A percentile compares a stretch with the other conserved stretches of the same genome.
Conservation (phyloP, 2,888 invertebrate genomes). For the Drosophila buzzatii region DNA sequence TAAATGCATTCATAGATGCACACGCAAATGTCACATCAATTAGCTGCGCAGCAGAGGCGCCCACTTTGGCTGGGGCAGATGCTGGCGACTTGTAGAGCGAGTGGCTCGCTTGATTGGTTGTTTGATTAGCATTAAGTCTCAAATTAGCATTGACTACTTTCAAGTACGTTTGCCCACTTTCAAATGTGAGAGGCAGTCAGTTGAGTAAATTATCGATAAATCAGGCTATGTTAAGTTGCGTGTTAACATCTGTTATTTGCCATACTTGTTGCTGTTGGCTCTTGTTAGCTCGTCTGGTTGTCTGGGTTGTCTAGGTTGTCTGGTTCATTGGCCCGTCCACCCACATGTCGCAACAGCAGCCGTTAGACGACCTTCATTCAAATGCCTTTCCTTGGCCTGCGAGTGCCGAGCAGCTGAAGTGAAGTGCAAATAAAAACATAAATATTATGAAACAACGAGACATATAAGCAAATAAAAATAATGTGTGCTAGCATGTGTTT, state of each 20-base stretch:
- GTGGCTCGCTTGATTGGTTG: conserved; percentile 21
- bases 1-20: conserved; percentile 61
- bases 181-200: conserved; percentile 70
- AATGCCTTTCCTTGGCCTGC: conserved; percentile 52
- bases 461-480: conserved; percentile 3
- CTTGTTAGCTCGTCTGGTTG: background rate
- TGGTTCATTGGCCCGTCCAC: conserved; percentile 30
- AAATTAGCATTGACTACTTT: conserved; percentile 55
- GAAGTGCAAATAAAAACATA: conserved; percentile 45
- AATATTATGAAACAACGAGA: conserved; percentile 41
- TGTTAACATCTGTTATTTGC: background rate
- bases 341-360: conserved; percentile 37
- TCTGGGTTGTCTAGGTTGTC: conserved; percentile 61
- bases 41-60: conserved; percentile 38
- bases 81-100: background rate
- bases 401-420: conserved; percentile 22
- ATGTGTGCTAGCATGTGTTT: conserved; percentile 23
- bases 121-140: conserved; percentile 36
- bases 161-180: conserved; percentile 47
- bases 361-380: conserved; percentile 59
- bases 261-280: background rate
- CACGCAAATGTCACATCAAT: conserved; percentile 74
- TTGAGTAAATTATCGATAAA: conserved; percentile 58
- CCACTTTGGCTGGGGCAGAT: conserved; percentile 26
- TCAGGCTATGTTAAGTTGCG: conserved; percentile 3